Percentiles rank a stretch among this genome's conserved stretches.
phyloP scores from a whole-genome alignment of 2,888 invertebrate species.

The Yponomeuta evonymella region DNA sequence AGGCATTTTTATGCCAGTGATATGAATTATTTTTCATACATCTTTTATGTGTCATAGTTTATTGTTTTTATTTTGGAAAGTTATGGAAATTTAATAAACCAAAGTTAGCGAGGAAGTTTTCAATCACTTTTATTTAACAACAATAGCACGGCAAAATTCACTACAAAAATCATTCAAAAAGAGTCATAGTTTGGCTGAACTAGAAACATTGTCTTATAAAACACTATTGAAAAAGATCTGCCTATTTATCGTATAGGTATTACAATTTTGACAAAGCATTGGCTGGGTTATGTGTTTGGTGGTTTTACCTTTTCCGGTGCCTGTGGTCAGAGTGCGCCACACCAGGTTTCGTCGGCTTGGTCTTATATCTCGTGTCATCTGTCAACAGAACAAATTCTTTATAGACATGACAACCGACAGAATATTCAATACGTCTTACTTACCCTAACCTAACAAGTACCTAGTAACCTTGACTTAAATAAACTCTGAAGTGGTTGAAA shows the following conservation, averaged over 20 bases:
- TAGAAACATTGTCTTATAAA: too few species aligned
- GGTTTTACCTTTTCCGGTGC: slow-evolving; percentile 54
- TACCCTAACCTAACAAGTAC: too few species aligned
- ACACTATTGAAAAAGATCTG: too few species aligned
- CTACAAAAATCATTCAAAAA: not conserved
- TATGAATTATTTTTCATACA: not conserved
- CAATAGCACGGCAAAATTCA: not conserved
- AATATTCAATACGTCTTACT: too few species aligned
- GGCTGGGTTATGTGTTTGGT: not conserved
- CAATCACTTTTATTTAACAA: not conserved
- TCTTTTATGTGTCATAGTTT: not conserved
- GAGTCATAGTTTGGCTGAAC: too few species aligned
- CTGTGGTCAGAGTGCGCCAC: slow-evolving; percentile 61
- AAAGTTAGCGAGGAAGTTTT: not conserved
- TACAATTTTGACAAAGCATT: not conserved
- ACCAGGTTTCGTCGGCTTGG: slow-evolving; percentile 52
- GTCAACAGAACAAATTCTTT: slow-evolving; percentile 27
- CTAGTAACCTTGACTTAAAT: too few species aligned
- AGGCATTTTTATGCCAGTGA: not conserved
- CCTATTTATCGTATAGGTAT: too few species aligned
- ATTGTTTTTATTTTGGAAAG: not conserved
- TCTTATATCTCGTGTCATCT: slow-evolving; percentile 61
- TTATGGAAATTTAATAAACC: not conserved
- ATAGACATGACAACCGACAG: not conserved
- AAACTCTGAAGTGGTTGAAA: too few species aligned